Base-by-base conservation (phyloP, 2,113 vertebrate species). In the Rana temporaria region DNA sequence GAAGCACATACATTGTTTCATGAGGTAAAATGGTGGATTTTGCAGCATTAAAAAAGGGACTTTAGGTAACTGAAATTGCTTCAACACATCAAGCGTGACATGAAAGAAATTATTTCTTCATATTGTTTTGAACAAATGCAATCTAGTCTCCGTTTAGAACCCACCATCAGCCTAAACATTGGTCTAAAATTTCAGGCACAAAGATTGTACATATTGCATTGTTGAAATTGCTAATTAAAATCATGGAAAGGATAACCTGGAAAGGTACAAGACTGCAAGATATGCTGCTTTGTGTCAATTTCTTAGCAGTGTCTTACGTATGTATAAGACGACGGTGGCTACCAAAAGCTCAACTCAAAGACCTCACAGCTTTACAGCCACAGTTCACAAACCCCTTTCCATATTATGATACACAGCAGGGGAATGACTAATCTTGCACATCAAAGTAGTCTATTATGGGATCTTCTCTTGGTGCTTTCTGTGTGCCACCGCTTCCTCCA, bases 391-490 rank as follows among this genome's bases (percentile, higher is more conserved):
- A 86, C 24, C 84, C 20, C n/a, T 42, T 53, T 71, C 80, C 72
- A 77, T 16, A 70, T 82, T 73, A 52, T 79, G 68, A 70, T 19
- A 82, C 82, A 67, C 70, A 52, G 20, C 42, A 84, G 30, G 72
- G 78, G 72, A 79, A 64, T 17, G 34, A 87, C 93, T 87, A 99
- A 88, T 99, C 97, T 86, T 98, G 97, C 80, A 99, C 97, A 86
- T 99, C 97, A 88, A 99, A 99, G 89, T 99, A 99, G 92, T 99
- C 97, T 63, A 99, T 96, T 18, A 93, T 56, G 0, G 97, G 93
- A 79, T 99, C 96, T 71, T 96, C 96, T 87, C 96, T 96, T 38
- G 92, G 81, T 64, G 92, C 89, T 88, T 94, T 97, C 18, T 94
- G 94, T 89, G 94, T 91, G 87, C 88, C 87, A 85, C 87, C 90